Conservation (phyloP, 2,888 invertebrate genomes). For the Cheilosia vernalis region DNA sequence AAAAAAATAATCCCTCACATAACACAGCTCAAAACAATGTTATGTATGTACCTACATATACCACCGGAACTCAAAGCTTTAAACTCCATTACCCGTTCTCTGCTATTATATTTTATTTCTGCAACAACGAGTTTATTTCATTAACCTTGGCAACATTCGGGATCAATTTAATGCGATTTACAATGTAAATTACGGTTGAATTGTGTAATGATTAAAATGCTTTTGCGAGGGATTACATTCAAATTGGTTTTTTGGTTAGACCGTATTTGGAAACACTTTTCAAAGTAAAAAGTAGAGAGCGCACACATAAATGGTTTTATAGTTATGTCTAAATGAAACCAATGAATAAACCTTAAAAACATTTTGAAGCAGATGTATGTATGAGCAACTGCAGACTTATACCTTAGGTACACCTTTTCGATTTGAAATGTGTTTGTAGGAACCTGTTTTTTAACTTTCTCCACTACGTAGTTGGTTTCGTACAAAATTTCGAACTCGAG, state of each 20-base stretch:
- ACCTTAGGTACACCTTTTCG: background rate
- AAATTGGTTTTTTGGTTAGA: conserved; percentile 53
- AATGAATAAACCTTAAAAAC: background rate
- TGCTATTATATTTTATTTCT: conserved; percentile 41
- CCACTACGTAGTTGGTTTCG: no score
- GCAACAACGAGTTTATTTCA: conserved; percentile 50
- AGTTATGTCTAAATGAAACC: no score
- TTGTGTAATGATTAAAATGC: conserved; percentile 60
- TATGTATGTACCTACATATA: background rate
- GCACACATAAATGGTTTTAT: conserved; percentile 18
- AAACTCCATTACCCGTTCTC: conserved; percentile 18
- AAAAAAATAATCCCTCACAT: no score
- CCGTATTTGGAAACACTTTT: conserved; percentile 27
- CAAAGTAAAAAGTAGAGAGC: conserved; percentile 8
- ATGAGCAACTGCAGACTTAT: background rate
- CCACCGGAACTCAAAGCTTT: conserved; percentile 16
- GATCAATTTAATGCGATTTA: conserved; percentile 65
- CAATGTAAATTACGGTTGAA: conserved; percentile 57
- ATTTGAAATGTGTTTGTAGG: background rate
- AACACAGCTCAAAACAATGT: background rate
- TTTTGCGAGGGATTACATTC: conserved; percentile 54
- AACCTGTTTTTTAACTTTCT: no score
- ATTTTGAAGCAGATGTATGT: conserved; percentile 13
- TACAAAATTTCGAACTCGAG: no score
- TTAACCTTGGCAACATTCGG: conserved; percentile 56